Conservation (phyloP, 2,888 invertebrate species). For the Smittia aterrima region DNA sequence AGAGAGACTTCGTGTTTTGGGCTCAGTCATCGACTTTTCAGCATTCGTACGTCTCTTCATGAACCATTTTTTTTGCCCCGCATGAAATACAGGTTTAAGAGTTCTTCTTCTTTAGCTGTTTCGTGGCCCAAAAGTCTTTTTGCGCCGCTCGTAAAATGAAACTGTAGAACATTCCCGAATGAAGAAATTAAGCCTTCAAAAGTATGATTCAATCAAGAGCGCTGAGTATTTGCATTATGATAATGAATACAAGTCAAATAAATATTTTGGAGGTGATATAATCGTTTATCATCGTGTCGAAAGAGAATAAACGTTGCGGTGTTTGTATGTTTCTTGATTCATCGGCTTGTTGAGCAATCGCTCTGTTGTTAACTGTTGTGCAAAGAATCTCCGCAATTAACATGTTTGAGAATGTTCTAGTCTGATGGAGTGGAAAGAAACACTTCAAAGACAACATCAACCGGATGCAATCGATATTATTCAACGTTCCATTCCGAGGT, state of each 20-base stretch:
- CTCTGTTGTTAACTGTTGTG: no score
- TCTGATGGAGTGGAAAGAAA: background rate
- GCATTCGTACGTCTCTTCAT: background rate
- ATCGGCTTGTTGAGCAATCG: no score
- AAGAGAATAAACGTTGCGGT: no score
- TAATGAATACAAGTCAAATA: no score
- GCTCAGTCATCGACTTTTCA: conserved; percentile 33
- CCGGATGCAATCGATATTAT: conserved; percentile 29
- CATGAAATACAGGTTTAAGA: conserved; percentile 28
- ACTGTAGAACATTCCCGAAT: background rate
- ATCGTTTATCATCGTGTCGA: background rate
- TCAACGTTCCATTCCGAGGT: no score
- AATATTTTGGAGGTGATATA: no score
- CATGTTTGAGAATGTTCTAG: background rate
- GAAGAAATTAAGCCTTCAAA: background rate
- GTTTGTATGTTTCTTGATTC: no score
- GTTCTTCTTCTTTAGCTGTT: background rate
- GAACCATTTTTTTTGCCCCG: conserved; percentile 8
- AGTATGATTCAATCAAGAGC: background rate
- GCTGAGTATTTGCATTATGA: background rate
- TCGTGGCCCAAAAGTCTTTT: background rate
- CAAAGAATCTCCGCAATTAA: background rate
- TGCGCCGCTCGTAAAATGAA: background rate
- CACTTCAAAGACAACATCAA: background rate
- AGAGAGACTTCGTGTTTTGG: background rate